Evolutionary conservation across 2,113 vertebrate genomes (phyloP).

Genomic region (Amazona guildingii): DNA sequence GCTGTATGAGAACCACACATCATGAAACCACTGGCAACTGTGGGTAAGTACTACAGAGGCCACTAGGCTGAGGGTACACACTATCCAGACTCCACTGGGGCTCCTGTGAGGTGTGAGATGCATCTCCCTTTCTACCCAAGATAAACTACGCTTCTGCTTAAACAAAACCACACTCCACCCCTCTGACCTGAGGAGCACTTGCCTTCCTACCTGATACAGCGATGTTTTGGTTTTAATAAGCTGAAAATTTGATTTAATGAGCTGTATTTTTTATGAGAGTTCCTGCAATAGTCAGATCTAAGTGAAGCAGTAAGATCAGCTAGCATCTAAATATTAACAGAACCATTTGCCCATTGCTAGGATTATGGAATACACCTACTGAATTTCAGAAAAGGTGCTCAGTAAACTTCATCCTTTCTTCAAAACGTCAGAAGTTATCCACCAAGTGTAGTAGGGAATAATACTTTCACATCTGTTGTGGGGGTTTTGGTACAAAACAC

Average conservation of each 20-base stretch:
- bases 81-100: neutral
- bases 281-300: neutral
- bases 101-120: neutral
- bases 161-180: fast-evolving
- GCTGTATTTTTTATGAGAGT: neutral
- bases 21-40: neutral
- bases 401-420: neutral
- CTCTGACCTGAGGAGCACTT: fast-evolving
- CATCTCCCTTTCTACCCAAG: neutral
- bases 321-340: neutral
- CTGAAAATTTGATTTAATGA: neutral
- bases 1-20: neutral
- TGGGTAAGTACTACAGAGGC: neutral
- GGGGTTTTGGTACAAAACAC: neutral
- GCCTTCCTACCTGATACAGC: neutral
- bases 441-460: neutral
- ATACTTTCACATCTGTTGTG: neutral
- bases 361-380: neutral
- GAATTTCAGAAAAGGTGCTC: neutral
- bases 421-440: neutral
- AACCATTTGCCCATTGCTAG: neutral
- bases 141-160: neutral
- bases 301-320: neutral
- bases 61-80: neutral
- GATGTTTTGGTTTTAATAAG: neutral